These are phyloP conservation scores for Nothocercus julius DNA, from an alignment of 2,113 vertebrate species.

Conservation along the genomic window DNA sequence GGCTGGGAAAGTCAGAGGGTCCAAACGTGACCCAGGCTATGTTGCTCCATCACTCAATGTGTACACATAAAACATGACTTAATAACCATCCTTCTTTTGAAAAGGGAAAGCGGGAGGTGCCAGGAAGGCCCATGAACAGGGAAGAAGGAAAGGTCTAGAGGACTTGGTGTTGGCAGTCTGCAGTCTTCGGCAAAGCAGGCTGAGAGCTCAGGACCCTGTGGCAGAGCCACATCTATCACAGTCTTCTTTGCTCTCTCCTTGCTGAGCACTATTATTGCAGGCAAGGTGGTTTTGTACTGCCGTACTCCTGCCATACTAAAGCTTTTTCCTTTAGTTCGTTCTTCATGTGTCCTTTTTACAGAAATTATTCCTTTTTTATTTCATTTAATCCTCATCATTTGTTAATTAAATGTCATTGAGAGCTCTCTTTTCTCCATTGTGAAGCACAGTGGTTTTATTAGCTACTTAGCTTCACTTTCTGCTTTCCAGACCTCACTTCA, in stretches of 20 bases:
- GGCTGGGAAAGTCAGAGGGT: neutral
- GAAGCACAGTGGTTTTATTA: neutral
- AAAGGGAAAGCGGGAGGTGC: neutral
- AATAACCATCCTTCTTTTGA: neutral
- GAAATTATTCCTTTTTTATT: neutral
- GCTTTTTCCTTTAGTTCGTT: neutral
- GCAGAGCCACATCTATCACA: neutral
- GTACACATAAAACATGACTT: neutral
- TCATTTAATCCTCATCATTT: neutral
- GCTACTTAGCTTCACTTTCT: neutral
- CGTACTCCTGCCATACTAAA: neutral
- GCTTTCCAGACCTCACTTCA: neutral
- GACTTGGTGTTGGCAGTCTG: neutral
- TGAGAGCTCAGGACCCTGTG: neutral
- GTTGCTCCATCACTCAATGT: neutral
- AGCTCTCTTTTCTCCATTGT: neutral
- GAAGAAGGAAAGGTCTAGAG: neutral
- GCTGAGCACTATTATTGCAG: neutral
- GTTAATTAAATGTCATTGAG: neutral
- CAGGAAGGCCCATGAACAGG: neutral
- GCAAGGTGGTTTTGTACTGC: neutral
- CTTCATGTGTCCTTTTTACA: neutral
- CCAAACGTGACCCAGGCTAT: neutral
- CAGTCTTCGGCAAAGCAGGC: neutral
- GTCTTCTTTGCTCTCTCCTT: neutral